Percentiles rank a stretch among this genome's conserved stretches.
Evolutionary conservation across 2,113 vertebrate species (phyloP).

Genomic region (Cephalopholis sonnerati): DNA sequence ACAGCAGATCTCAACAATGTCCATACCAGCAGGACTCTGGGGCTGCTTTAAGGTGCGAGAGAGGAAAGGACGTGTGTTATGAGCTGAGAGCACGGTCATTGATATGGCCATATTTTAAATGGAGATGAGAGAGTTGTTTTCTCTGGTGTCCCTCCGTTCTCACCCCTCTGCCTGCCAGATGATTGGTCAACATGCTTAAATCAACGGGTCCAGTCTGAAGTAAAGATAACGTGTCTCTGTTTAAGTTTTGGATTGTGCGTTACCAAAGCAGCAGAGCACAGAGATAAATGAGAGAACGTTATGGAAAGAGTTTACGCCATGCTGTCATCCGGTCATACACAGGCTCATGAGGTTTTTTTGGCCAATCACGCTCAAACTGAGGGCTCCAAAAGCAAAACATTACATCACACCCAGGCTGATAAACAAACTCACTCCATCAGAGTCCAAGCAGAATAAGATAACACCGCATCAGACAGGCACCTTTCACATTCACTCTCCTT

Average conservation of each 20-base stretch:
- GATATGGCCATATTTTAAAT: conserved; percentile 22
- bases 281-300: conserved; percentile 42
- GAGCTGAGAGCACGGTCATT: not conserved
- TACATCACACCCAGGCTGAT: conserved; percentile 70
- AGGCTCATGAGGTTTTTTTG: conserved; percentile 18
- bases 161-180: conserved; percentile 17
- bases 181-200: conserved; percentile 21
- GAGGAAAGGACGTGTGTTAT: conserved; percentile 9
- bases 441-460: conserved; percentile 61
- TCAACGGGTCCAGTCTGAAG: conserved; percentile 24
- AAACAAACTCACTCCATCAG: conserved; percentile 49
- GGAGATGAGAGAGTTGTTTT: conserved; percentile 55
- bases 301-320: conserved; percentile 32
- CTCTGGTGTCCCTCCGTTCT: conserved; percentile 32
- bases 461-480: conserved; percentile 65
- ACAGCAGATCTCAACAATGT: conserved; percentile 55
- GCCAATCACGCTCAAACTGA: conserved; percentile 33
- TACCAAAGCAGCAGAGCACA: conserved; percentile 20
- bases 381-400: conserved; percentile 69
- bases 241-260: conserved; percentile 30
- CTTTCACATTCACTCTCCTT: conserved; percentile 56
- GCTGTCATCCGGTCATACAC: conserved; percentile 41
- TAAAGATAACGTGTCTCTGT: conserved; percentile 50
- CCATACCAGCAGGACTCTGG: conserved; percentile 34
- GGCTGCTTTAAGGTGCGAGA: conserved; percentile 27